phyloP scores from a whole-genome alignment of 2,113 vertebrate genomes.

The Semicossyphus pulcher region DNA sequence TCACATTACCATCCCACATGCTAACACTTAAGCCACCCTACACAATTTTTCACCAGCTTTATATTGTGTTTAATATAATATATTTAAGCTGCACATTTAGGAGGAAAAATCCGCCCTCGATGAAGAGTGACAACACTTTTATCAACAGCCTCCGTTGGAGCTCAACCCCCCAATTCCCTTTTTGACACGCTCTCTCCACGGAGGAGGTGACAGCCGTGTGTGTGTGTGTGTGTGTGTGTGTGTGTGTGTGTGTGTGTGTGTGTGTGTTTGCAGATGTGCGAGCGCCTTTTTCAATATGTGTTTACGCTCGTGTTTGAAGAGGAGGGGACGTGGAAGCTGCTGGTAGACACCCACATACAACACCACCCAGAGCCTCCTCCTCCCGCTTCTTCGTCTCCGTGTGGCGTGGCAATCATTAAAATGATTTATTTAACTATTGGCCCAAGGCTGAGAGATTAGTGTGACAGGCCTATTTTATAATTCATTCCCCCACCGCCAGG shows the following conservation, averaged over 20 bases:
- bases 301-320: constrained; percentile 65
- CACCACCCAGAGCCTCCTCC: constrained; percentile 67
- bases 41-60: constrained; percentile 48
- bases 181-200: constrained; percentile 52
- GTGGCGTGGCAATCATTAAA: constrained; percentile 82
- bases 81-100: constrained; percentile 26
- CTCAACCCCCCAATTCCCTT: constrained; percentile 55
- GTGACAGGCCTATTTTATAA: constrained; percentile 84
- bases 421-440: constrained; percentile 85
- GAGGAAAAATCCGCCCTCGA: constrained; percentile 9
- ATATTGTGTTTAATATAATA: constrained; percentile 50
- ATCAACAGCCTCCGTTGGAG: constrained; percentile 62
- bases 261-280: constrained; percentile 33
- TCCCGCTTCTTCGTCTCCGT: constrained; percentile 47
- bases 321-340: constrained; percentile 46
- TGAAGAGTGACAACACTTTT: constrained; percentile 64
- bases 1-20: constrained; percentile 70
- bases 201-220: constrained; percentile 59
- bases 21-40: constrained; percentile 57
- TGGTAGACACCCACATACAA: constrained; percentile 64
- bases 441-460: constrained; percentile 81
- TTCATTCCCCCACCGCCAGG: constrained; percentile 79
- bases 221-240: constrained; percentile 18
- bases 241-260: constrained; percentile 19
- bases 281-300: constrained; percentile 57